Base-by-base conservation (phyloP, 2,113 vertebrate genomes). In the Coturnix japonica region DNA sequence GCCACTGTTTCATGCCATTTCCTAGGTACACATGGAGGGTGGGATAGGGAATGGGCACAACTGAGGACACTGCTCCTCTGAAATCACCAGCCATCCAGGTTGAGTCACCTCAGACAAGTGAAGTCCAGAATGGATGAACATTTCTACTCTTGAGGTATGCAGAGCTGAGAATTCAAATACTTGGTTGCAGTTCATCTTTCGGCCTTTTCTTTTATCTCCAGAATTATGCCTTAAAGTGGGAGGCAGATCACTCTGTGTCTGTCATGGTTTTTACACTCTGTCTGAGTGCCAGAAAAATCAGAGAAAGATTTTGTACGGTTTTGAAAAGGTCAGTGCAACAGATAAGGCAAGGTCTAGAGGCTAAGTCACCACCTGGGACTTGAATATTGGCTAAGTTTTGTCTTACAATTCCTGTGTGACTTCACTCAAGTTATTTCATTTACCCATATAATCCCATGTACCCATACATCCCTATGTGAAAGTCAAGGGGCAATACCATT, bases 21-120 rank as follows among this genome's bases (percentile, higher is more conserved):
- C 26, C 37, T n/a, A 26, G 51, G 11, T 3, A 7, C 23, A 31
- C 30, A 7, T 0, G 2, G 5, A 3, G 13, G 0, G 1, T 47
- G 25, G 23, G 13, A 59, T 8, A 72, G 35, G 53, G 13, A 37
- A 31, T 7, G 9, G 31, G 8, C 46, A 87, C 49, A 76, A 46
- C 33, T 31, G 33, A 72, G 10, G 12, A 21, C 0, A 1, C 39
- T 2, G 0, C 17, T 70, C 14, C 7, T 4, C 8, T 61, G 28
- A 33, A 41, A 33, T 8, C 13, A 63, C 16, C 47, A 49, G 22
- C 11, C 47, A 70, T 16, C 2, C 28, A 15, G 5, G 5, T 9
- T 41, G n/a, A 16, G 20, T 28, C n/a, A 20, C 41, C 5, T 78
- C 25, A 79, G 33, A 17, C n/a, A 60, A 25, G 6, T 13, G 10